A percentile compares a stretch with the other conserved stretches of the same genome.
phyloP scores from a whole-genome alignment of 2,113 vertebrate species.

The Silurus asotus region DNA sequence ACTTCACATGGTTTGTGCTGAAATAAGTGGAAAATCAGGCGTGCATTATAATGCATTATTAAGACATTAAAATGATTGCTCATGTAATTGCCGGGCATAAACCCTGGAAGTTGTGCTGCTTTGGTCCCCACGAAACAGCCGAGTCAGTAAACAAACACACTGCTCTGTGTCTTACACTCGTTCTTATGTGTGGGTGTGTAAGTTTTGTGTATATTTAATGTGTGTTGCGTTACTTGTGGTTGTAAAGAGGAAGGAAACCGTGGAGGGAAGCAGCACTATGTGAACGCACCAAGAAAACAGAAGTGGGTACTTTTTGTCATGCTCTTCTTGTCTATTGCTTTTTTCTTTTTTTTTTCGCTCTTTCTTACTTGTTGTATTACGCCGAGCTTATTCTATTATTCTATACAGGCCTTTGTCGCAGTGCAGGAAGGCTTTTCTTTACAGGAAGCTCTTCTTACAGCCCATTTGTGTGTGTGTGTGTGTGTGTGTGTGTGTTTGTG shows the following conservation, averaged over 20 bases:
- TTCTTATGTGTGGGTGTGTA: neutral
- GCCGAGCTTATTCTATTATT: neutral
- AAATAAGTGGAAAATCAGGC: too few species aligned
- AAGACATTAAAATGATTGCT: neutral
- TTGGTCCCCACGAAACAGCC: neutral
- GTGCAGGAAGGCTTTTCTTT: neutral
- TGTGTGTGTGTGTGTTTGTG: neutral
- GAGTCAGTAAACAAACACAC: neutral
- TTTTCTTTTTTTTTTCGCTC: neutral
- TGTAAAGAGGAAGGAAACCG: conserved; percentile 58
- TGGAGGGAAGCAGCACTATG: conserved; percentile 54
- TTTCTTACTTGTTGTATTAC: neutral
- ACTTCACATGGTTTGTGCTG: too few species aligned
- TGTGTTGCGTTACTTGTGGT: conserved; percentile 16
- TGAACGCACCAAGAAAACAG: conserved; percentile 56
- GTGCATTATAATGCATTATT: too few species aligned
- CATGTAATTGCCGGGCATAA: neutral
- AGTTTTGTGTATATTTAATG: conserved; percentile 11
- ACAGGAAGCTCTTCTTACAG: conserved; percentile 2
- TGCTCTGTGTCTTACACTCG: neutral
- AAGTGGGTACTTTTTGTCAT: conserved; percentile 45
- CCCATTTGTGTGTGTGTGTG: neutral
- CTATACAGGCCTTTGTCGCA: neutral
- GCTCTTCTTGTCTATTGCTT: neutral
- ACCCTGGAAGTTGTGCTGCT: neutral